Base-by-base conservation (phyloP, 1,140 invertebrate genomes). In the Cylas formicarius region DNA sequence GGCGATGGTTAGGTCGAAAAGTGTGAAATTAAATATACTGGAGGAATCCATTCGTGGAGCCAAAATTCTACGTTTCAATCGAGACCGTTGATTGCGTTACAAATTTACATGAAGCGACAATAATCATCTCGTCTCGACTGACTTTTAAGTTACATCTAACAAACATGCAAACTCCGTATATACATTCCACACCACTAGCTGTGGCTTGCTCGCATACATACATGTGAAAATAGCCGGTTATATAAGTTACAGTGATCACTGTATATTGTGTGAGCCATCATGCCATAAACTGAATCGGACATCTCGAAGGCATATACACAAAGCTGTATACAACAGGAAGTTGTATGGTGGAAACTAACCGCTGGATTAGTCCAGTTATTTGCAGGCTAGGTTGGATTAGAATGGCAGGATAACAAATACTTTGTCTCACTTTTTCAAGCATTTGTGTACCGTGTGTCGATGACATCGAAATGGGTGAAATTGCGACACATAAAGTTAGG, bases 251-350 rank as follows among this genome's bases (percentile, higher is more conserved):
- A 59, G 57, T 62, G 48, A 39, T 7, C 50, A 43, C 41, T 58
- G 56, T 58, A 56, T 58, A 18, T 55, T 56, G 60, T 62, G 60
- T 61, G 48, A 58, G 53, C 55, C 47, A 57, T 55, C 60, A 64
- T 63, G 61, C 61, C 57, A 48, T 61, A 56, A 56, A 59, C 38
- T 55, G 48, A 42, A 60, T 52, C 46, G 29, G 29, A 35, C 16
- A n/a, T 39, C 52, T 51, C 45, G 50, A 60, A n/a, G 54, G 54
- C 55, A 48, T 45, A 48, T 56, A 37, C 38, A 37, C 37, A 56
- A 63, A 63, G 61, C 61, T 56, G 54, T 55, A 59, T 55, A 59
- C 53, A 50, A 44, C 39, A 42, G 11, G 9, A 26, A 26, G 24
- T 34, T 19, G 13, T 21, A 51, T 46, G 46, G 50, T 49, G 53